Evolutionary conservation across 2,797 vertebrate species (phyloP).

Genomic region (Erethizon dorsatum): DNA sequence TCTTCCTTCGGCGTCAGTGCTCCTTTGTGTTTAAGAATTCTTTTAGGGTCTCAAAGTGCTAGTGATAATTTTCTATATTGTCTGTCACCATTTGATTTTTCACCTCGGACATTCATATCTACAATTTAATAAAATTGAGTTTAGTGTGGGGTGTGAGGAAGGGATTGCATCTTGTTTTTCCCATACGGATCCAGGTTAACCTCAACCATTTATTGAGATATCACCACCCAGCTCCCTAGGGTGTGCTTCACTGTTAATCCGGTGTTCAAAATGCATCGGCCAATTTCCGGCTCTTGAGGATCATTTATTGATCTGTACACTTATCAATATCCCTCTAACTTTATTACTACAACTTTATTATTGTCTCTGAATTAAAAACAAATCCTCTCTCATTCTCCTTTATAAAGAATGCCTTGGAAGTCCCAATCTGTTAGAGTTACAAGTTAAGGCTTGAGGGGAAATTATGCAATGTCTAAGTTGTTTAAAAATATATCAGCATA

Average conservation of each 20-base stretch:
- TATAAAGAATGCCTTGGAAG: neutral
- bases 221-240: neutral
- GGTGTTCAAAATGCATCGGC: neutral
- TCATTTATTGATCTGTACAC: neutral
- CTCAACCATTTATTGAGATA: neutral
- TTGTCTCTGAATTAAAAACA: neutral
- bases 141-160: neutral
- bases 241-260: neutral
- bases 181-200: neutral
- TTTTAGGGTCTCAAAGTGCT: neutral
- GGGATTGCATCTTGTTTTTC: neutral
- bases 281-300: neutral
- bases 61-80: constrained; percentile 15
- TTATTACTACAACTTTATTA: neutral
- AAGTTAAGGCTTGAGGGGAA: neutral
- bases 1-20: neutral
- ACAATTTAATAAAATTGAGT: neutral
- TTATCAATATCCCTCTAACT: constrained; percentile 28
- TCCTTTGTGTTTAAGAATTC: neutral
- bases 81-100: constrained; percentile 16
- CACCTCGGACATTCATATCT: neutral
- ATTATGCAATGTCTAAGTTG: neutral
- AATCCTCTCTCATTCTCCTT: neutral
- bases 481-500: neutral
- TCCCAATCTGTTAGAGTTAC: neutral